Base-by-base conservation (phyloP, 2,113 vertebrate species). In the Nipponia nippon region DNA sequence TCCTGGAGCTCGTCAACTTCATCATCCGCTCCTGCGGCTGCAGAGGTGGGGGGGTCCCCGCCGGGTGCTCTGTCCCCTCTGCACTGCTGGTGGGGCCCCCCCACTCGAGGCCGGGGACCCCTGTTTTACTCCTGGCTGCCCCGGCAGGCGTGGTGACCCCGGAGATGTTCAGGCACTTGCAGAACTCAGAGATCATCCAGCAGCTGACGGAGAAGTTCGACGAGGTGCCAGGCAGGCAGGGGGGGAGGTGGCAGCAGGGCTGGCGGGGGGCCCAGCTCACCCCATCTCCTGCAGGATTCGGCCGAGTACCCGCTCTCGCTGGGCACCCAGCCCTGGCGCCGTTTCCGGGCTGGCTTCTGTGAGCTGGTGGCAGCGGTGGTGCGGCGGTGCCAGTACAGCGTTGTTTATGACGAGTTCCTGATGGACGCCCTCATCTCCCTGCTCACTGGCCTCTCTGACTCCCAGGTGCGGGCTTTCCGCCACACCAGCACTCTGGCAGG, bases 401-500 rank as follows among this genome's bases (percentile, higher is more conserved):
- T 99, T 11, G 77, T 99, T n/a, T 99, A 98, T 40, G 98, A 99
- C 4, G 98, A 98, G 49, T 98, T 97, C 87, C 98, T 99, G 34
- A 98, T 99, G 97, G 98, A 98, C 13, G 93, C 98, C 11, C 95
- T 99, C 87, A 97, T 99, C 83, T 97, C 98, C 4, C 93, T 99
- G 88, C 98, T 99, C 93, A 98, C 98, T 2, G 98, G 99, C 53
- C 97, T 99, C 63, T 98, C 99, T 2, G 99, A 99, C 97, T 99
- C 99, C 6, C 99, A 99, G 92, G 98, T 99, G 87, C 98, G 99
- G 26, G 99, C 99, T 71, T 99, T 99, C 97, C 98, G 99, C 84
- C 99, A 99, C 96, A 99, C 99, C 89, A 99, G 99, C 92, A 99
- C 99, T 7, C 94, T 99, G 62, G 98, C 99, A 38, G 99, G 99